phyloP scores from a whole-genome alignment of 1,140 invertebrate genomes.

The Caenorhabditis tropicalis region DNA sequence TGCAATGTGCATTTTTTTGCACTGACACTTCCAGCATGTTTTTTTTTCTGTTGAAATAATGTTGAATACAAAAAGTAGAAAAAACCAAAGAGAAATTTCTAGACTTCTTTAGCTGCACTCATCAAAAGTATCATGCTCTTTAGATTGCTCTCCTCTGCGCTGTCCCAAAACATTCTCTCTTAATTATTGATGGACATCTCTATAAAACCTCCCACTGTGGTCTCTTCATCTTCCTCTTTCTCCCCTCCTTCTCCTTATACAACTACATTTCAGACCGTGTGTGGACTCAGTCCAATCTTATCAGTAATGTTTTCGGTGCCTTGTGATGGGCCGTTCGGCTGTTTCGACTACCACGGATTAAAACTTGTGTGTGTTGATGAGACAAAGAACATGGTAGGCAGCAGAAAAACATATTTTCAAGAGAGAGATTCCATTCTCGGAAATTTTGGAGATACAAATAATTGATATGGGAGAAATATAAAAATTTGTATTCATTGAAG shows the following conservation, averaged over 20 bases:
- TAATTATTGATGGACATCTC: constrained; percentile 16
- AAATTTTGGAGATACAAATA: not conserved
- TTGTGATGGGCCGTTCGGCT: constrained; percentile 18
- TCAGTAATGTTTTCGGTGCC: constrained; percentile 33
- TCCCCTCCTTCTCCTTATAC: not conserved
- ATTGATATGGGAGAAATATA: not conserved
- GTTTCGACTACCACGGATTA: not conserved
- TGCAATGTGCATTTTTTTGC: no score
- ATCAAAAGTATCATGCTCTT: not conserved
- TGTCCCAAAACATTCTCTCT: not conserved
- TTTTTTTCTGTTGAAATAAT: no score
- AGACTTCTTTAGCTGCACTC: not conserved
- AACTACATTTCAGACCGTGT: not conserved
- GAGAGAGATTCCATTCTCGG: not conserved
- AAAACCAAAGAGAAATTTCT: not conserved
- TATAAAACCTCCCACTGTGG: not conserved
- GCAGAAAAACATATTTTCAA: no score
- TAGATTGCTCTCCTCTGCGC: not conserved
- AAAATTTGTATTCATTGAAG: not conserved
- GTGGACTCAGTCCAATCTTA: not conserved
- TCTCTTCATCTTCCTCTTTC: not conserved
- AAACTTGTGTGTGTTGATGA: constrained; percentile 28
- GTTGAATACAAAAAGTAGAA: not conserved
- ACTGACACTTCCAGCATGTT: no score
- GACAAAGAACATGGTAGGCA: not conserved